Evolutionary conservation across 1,140 invertebrate species (phyloP), one percentile per base, ranked within the genome.

Genomic region (Bombus turneri): DNA sequence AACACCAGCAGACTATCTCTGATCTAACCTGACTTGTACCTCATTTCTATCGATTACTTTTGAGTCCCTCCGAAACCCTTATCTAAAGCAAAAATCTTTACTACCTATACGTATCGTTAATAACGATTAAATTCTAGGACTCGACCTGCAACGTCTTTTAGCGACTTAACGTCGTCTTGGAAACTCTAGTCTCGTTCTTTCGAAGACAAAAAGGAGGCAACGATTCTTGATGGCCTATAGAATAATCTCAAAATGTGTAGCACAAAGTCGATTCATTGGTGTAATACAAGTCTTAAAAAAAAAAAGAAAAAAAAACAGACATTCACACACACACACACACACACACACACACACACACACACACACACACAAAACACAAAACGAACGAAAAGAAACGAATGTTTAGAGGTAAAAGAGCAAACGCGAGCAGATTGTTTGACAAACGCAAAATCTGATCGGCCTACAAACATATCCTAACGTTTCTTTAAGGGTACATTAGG

Each of bases 401-500:
- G 47, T 41, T 34, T 1, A n/a, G 34, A 68, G 8, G 8, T 3
- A 10, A 10, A 22, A 68, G 9, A 31, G 47, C 34, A 28, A 47
- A 37, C 37, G 2, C 62, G 71, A 66, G 43, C 41, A 86, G 34
- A 86, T 39, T 53, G 66, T 83, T 57, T 62, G 72, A 77, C 53
- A 34, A 69, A 80, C 5, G 10, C 15, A 75, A 69, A 86, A 62
- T 86, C 76, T 83, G 69, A 88, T 86, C 81, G 87, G 88, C 80
- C 88, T 89, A 89, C 71, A 86, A 83, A 77, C 84, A 83, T 88
- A 86, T 86, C 87, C 80, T 68, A 81, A 89, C 41, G 31, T 83
- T 89, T 88, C 72, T 69, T 81, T 81, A 66, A 80, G 75, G 47
- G 47, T 81, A 78, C 85, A 77, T 79, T 10, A 31, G 73, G 62